Conservation (phyloP, 2,113 vertebrate species). For the Passer domesticus region DNA sequence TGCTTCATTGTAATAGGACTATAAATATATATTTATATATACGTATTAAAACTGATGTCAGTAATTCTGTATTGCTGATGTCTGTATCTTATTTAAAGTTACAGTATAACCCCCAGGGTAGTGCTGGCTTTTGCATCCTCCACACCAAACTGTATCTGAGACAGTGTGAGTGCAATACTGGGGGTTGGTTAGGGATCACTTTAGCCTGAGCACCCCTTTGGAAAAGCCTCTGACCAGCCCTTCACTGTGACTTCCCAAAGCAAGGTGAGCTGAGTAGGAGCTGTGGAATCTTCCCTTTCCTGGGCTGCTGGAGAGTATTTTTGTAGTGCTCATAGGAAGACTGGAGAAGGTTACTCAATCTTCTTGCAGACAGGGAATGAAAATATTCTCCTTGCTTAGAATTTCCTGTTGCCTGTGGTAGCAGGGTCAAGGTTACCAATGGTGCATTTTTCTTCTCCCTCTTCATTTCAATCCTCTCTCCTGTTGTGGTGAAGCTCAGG, state of each 20-base stretch:
- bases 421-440: neutral
- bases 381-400: neutral
- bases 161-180: neutral
- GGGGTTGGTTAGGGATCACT: neutral
- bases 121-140: neutral
- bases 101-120: neutral
- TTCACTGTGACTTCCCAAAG: neutral
- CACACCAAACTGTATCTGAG: neutral
- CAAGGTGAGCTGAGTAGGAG: neutral
- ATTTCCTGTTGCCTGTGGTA: neutral
- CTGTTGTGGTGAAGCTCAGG: neutral
- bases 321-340: neutral
- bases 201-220: neutral
- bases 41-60: neutral
- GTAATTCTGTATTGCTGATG: neutral
- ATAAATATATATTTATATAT: neutral
- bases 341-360: fast-evolving
- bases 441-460: neutral
- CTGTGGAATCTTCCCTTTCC: neutral
- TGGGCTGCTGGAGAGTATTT: neutral
- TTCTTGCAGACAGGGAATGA: neutral
- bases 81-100: neutral
- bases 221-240: neutral
- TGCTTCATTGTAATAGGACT: neutral
- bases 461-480: neutral